Evolutionary conservation across 2,888 invertebrate genomes (phyloP).

Genomic region (Taphrorychus bicolor): DNA sequence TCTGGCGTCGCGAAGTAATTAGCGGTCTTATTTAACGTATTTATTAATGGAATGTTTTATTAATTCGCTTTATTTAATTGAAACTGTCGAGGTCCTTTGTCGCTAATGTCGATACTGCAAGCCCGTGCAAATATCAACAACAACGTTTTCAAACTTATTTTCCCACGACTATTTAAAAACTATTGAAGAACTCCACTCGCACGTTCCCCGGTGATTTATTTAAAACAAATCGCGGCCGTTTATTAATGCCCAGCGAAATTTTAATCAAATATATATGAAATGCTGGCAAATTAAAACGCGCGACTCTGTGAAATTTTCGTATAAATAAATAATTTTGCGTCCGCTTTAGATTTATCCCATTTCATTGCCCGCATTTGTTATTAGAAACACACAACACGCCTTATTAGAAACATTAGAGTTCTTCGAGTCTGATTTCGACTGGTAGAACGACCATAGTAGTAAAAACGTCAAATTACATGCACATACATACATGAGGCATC

Average conservation of each 20-base stretch:
- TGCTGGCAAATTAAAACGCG: constrained; percentile 25
- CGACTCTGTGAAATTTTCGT: constrained; percentile 5
- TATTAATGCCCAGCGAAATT: constrained; percentile 57
- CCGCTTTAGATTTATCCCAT: background rate
- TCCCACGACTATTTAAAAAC: constrained; percentile 1
- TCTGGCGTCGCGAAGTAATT: constrained; percentile 57
- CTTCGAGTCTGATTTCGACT: constrained; percentile 24
- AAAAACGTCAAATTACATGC: constrained; percentile 40
- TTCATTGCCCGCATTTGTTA: background rate
- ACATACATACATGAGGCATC: constrained; percentile 28
- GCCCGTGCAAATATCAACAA: background rate
- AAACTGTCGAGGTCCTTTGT: constrained; percentile 35
- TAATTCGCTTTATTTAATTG: constrained; percentile 54
- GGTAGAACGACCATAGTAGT: constrained; percentile 32
- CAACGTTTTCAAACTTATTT: background rate
- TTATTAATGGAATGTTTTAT: constrained; percentile 59
- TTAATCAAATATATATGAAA: constrained; percentile 54
- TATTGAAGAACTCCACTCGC: background rate
- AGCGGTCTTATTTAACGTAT: constrained; percentile 55
- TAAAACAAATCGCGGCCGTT: constrained; percentile 41
- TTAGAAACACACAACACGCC: background rate
- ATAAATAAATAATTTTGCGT: constrained; percentile 9
- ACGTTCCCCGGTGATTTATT: background rate
- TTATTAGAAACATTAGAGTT: constrained; percentile 24
- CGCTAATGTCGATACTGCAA: no score